Base-by-base conservation (phyloP, 2,113 vertebrate genomes). In the Vulpes lagopus region DNA sequence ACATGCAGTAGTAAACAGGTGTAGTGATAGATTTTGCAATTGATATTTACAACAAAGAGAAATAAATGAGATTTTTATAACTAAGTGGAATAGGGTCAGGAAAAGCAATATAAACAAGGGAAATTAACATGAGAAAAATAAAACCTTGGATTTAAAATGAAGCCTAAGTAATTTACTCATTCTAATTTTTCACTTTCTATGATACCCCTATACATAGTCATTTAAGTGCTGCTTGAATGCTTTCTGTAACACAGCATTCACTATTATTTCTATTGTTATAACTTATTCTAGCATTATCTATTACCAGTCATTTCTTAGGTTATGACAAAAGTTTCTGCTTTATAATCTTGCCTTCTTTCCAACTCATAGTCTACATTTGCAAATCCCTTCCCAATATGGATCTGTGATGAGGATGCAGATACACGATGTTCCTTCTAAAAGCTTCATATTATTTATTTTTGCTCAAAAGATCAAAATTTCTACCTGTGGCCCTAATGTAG, bases 91-190 rank as follows among this genome's bases (percentile, higher is more conserved):
- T 17, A 73, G 8, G 51, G 93, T 64, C 49, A 93, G 43, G 43
- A 82, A 95, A 95, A 88, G 10, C 16, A 80, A 65, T 79, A 65
- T 84, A 78, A 89, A 65, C 22, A 59, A 89, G 93, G 53, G 30
- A 96, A 93, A 96, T 85, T 80, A 89, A 71, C 5, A 30, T 67
- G 9, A 73, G 27, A 80, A 91, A 95, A 93, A 53, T 73, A 59
- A 9, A 69, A 55, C 43, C 80, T 95, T 55, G 53, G 5, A 73
- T 88, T 67, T 92, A 49, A 95, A 84, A 88, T 59, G 43, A 95
- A 94, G 10, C 55, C 89, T 73, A 20, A 16, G 5, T 76, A 15
- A 81, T 38, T 20, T 32, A 73, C 35, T 62, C 76, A 90, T 25
- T 93, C 20, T 30, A 96, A 59, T 27, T 73, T 88, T 96, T 96